Evolutionary conservation across 2,888 invertebrate species (phyloP), one percentile per base, ranked within the genome.

Genomic region (Hirtodrosophila trivittata): DNA sequence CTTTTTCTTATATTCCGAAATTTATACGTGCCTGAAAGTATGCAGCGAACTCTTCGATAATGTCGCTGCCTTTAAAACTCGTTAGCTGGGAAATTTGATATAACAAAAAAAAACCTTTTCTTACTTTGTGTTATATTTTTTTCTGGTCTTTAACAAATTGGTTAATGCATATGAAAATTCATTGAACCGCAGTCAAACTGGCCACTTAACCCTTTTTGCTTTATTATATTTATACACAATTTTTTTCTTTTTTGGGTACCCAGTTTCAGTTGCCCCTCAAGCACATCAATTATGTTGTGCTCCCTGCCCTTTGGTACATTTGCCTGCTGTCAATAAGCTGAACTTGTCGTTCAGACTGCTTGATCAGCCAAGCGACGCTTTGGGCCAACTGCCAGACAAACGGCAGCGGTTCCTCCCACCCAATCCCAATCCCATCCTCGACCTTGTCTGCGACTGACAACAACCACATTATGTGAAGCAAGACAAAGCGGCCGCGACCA

Each of bases 141-240:
- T 35, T 51, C 52, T 73, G 47, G 46, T 46, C 32, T 60, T 43
- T 25, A 59, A 58, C 60, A 76, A 76, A 76, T 78, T 78, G 60
- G 66, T 47, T 62, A 58, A 63, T 55, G 47, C 45, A 35, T 52
- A 13, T 62, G 42, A 52, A 57, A 64, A 66, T 46, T 72, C 80
- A 75, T 69, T 77, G 66, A 75, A 57, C 84, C 75, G 60, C 81
- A 77, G 43, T 59, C 51, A 75, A 77, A 66, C 59, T 66, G 66
- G 64, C 73, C 75, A 80, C 66, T 81, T 73, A 84, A 81, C 81
- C 84, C 84, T 63, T 83, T 59, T 45, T 64, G 13, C 39, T 38
- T 30, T 38, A 14, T 18, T 38, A 18, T 16, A 38, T 38, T 16
- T 18, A 18, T 38, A 38, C n/a, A 18, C n/a, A 28, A 9, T 9